These are phyloP conservation scores for Euproctis similis DNA, from an alignment of 2,888 invertebrate species.

Conservation along the genomic window DNA sequence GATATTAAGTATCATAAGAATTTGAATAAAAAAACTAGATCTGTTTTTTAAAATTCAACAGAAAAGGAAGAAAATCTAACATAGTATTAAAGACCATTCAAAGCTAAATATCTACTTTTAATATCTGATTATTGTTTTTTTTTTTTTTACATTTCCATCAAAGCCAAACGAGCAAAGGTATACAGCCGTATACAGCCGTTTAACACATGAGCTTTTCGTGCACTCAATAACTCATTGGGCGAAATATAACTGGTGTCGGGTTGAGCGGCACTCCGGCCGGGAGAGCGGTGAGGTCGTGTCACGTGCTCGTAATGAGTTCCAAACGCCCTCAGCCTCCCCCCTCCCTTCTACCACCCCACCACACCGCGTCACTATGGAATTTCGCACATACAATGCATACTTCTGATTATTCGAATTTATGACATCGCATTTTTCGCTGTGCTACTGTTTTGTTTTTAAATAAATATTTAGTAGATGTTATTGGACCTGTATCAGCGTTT, in stretches of 20 bases:
- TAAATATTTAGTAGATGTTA: too few species aligned
- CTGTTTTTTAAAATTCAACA: too few species aligned
- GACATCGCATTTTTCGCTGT: slow-evolving; percentile 30
- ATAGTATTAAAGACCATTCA: too few species aligned
- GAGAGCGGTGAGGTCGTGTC: slow-evolving; percentile 59
- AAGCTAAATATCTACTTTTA: too few species aligned
- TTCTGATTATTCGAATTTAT: slow-evolving; percentile 65
- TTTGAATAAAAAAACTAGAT: too few species aligned
- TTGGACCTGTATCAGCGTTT: too few species aligned
- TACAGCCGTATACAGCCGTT: slow-evolving; percentile 43
- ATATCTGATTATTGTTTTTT: too few species aligned
- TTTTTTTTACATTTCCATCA: slow-evolving; percentile 28
- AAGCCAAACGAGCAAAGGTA: slow-evolving; percentile 38
- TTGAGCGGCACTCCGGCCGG: slow-evolving; percentile 29
- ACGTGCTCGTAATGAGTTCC: slow-evolving; percentile 73
- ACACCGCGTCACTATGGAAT: slow-evolving; percentile 59
- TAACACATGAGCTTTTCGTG: slow-evolving; percentile 59
- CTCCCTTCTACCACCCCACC: too few species aligned
- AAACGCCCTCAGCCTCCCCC: slow-evolving; percentile 42
- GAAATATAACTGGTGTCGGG: slow-evolving; percentile 54
- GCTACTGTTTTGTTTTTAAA: too few species aligned
- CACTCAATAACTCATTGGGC: slow-evolving; percentile 73
- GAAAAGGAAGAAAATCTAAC: too few species aligned
- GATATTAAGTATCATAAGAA: too few species aligned
- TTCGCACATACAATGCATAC: slow-evolving; percentile 63